Base-by-base conservation (phyloP, 2,888 invertebrate genomes). In the Drosophila suboccidentalis region DNA sequence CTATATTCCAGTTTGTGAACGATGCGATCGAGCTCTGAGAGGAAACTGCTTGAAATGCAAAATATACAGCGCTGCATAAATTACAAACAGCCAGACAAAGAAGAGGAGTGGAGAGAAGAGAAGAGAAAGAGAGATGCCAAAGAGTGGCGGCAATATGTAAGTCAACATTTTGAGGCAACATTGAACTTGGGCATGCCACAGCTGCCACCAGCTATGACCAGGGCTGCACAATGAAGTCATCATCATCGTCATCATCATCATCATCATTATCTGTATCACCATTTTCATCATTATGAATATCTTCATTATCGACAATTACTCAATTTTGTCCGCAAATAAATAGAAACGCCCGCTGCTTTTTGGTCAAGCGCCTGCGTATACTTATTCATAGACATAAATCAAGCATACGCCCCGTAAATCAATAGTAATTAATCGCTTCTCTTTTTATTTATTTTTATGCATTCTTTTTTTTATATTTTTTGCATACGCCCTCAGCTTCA, bases 331-430 rank as follows among this genome's bases (percentile, higher is more conserved):
- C 53, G 54, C 54, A 41, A 41, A 41, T 43, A 34, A 55, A 53
- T 47, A 47, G 51, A 75, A 59, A 62, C 59, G 78, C 62, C 73
- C 63, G 57, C 68, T 43, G 60, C 63, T 55, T 76, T 75, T 75
- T 65, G 64, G 57, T 55, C 60, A 62, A 75, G 17, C 53, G 59
- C 55, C 64, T 63, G 55, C 57, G 38, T 67, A 69, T 44, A 53
- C 59, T 32, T 46, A 46, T 46, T 34, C 17, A 46, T 53, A 41
- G 15, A 54, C 41, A 74, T 78, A 81, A 80, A 78, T 80, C 81
- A 78, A 81, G 80, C 61, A 80, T 81, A 80, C 81, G 79, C 79
- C 81, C 81, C 78, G 66, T 81, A 81, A 78, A 80, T 81, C 78
- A 81, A 81, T 74, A 69, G 69, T 69, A 81, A 80, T 81, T 80